These are phyloP conservation scores for Homarus americanus DNA, from an alignment of 1,140 invertebrate genomes.

Conservation along the genomic window DNA sequence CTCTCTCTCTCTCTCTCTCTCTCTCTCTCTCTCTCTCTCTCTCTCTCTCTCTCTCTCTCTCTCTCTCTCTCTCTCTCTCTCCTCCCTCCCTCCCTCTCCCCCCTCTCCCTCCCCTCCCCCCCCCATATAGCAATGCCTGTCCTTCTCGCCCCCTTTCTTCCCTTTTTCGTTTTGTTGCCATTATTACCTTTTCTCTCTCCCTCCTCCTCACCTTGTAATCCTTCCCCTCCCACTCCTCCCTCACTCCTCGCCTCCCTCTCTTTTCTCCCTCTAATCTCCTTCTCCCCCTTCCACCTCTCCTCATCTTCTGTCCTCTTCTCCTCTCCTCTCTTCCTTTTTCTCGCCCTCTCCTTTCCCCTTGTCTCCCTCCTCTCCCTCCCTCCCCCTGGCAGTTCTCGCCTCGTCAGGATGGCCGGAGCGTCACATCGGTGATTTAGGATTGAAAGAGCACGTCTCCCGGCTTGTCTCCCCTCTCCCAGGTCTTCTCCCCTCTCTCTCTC, in stretches of 20 bases:
- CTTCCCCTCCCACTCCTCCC: neutral
- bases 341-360: neutral
- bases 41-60: neutral
- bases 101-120: neutral
- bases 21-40: neutral
- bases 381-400: too few relatives aligned
- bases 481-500: too few relatives aligned
- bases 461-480: too few relatives aligned
- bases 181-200: neutral
- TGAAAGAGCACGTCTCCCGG: too few relatives aligned
- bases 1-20: too few relatives aligned
- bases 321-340: neutral
- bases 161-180: neutral
- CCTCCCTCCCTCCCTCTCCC: neutral
- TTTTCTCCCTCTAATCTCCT: neutral
- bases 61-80: neutral
- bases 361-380: neutral
- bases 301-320: neutral
- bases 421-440: too few relatives aligned
- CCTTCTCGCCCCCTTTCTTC: too few relatives aligned
- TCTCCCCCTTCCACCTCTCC: neutral
- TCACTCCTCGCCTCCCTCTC: neutral
- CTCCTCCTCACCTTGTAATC: neutral
- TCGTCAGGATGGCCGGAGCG: too few relatives aligned
- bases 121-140: neutral